These are phyloP conservation scores for Hypothenemus hampei DNA, from an alignment of 1,140 invertebrate species.

Conservation along the genomic window DNA sequence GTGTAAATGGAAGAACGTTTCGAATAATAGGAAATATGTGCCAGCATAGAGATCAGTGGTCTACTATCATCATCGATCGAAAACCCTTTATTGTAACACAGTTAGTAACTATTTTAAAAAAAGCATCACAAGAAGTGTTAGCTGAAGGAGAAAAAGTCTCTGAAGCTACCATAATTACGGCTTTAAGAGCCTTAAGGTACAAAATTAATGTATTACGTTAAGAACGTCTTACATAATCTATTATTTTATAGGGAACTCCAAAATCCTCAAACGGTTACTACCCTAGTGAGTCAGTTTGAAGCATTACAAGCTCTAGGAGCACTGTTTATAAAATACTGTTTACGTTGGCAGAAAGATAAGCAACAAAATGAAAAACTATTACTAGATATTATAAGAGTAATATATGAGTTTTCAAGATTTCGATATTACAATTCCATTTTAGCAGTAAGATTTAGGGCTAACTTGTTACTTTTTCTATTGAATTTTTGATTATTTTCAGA, in stretches of 20 bases:
- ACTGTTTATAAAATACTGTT: conserved; percentile 37
- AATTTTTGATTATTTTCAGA: conserved; percentile 13
- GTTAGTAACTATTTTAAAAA: conserved; percentile 33
- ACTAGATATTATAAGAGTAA: conserved; percentile 34
- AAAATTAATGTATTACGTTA: conserved; percentile 3
- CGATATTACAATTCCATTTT: conserved; percentile 32
- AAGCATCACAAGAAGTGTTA: conserved; percentile 16
- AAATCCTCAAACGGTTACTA: conserved; percentile 28
- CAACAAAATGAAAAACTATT: conserved; percentile 34
- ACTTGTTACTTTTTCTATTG: neutral
- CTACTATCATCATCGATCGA: conserved; percentile 32
- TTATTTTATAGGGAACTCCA: conserved; percentile 24
- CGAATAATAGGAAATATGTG: conserved; percentile 42
- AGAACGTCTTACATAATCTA: neutral
- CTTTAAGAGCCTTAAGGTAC: conserved; percentile 33
- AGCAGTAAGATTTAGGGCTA: conserved; percentile 18
- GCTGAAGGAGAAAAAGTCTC: conserved; percentile 25
- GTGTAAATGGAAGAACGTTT: conserved; percentile 40
- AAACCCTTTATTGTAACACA: conserved; percentile 36
- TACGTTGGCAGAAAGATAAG: conserved; percentile 29
- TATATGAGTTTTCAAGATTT: conserved; percentile 38
- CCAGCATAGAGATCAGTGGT: conserved; percentile 34
- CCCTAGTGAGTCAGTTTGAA: conserved; percentile 33
- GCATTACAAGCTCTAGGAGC: conserved; percentile 35
- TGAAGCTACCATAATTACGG: conserved; percentile 35